phyloP scores from a whole-genome alignment of 2,113 vertebrate species.

The Amazona vittata region DNA sequence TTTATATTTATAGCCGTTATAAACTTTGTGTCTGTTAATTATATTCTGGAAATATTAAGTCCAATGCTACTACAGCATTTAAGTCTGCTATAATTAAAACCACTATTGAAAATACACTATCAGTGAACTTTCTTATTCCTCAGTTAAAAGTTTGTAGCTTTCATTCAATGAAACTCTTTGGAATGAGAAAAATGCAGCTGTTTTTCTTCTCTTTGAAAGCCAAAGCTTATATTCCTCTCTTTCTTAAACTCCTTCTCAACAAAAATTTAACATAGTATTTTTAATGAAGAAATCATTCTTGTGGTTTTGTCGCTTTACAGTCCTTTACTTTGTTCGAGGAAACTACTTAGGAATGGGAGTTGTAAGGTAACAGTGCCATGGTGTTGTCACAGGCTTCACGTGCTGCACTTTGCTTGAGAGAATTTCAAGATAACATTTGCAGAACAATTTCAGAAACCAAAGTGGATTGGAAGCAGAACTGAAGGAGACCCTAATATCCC shows the following conservation, averaged over 20 bases:
- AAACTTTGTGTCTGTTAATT: neutral
- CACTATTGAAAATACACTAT: neutral
- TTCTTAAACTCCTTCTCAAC: neutral
- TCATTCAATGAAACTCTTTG: neutral
- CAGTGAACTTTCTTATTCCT: neutral
- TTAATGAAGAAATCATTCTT: neutral
- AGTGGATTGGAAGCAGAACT: neutral
- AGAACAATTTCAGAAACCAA: neutral
- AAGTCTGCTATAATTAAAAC: neutral
- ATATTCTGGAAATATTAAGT: neutral
- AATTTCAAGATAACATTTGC: conserved; percentile 14
- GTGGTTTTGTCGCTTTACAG: neutral
- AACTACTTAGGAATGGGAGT: neutral
- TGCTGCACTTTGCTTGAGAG: neutral
- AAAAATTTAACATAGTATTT: neutral
- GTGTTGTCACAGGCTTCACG: neutral
- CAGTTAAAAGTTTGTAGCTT: neutral
- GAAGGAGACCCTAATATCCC: neutral
- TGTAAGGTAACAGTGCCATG: neutral
- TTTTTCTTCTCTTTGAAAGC: neutral
- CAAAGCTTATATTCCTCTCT: neutral
- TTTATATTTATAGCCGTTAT: neutral
- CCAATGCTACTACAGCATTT: neutral
- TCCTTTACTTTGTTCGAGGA: neutral
- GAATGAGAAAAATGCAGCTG: neutral